Base-by-base conservation (phyloP, 2,797 vertebrate genomes). In the Pitangus sulphuratus region DNA sequence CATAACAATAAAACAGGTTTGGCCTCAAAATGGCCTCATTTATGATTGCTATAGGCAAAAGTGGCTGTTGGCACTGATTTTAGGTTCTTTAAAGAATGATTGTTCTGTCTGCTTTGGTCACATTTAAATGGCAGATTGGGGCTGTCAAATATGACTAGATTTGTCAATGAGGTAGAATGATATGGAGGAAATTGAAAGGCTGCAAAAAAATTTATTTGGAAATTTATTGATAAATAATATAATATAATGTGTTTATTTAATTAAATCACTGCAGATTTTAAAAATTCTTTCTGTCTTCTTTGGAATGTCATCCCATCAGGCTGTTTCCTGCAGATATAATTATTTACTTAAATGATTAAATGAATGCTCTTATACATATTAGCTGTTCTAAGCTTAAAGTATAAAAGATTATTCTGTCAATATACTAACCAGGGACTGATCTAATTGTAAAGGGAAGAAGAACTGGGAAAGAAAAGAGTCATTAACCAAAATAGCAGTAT, bases 201-300 rank as follows among this genome's bases (percentile, higher is more conserved):
- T 93, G 16, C 33, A 90, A 95, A 94, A 96, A 62, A 96, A 47
- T 92, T 58, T 39, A 85, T 91, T 75, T 85, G 21, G 26, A 60
- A 96, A 97, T 51, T 79, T 96, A 97, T 97, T 97, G 95, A 93
- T 87, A 97, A 97, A 97, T 84, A 97, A 94, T 87, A 56, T 91
- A 93, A 87, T 94, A 56, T 91, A 93, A 87, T 94, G 57, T 22
- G 31, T 76, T 85, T 95, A 48, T 93, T 90, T 94, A 97, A 97
- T 97, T 94, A 95, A 96, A 95, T 89, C 76, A 90, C 28, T 80
- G 51, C 48, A 77, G 90, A 96, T 85, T 96, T 97, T 53, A 44
- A 81, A 97, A 93, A 47, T 87, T 96, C 81, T 84, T 94, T 91
- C 78, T 88, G 87, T 66, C 69, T 84, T 93, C 93, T 92, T 93